phyloP scores from a whole-genome alignment of 2,888 invertebrate genomes.

The Drosophila kanekoi region DNA sequence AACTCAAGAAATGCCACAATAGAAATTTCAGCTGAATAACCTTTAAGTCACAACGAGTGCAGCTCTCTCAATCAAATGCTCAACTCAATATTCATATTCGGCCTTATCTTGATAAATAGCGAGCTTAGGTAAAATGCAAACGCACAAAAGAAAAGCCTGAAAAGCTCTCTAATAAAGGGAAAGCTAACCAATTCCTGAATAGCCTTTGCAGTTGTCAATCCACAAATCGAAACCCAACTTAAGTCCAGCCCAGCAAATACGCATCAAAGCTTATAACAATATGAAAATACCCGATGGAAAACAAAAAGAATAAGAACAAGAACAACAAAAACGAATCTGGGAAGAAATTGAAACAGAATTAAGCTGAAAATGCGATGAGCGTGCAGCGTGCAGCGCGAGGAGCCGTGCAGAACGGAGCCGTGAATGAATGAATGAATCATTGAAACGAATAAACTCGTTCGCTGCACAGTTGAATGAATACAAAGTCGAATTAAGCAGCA shows the following conservation, averaged over 20 bases:
- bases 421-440: constrained; percentile 72
- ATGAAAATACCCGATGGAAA: constrained; percentile 25
- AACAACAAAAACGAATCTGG: background rate
- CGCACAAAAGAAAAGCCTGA: too few relatives aligned
- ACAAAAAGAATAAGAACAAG: constrained; percentile 6
- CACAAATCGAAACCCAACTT: too few relatives aligned
- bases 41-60: too few relatives aligned
- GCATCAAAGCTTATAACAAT: constrained; percentile 12
- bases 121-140: too few relatives aligned
- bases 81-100: too few relatives aligned
- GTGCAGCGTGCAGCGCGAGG: constrained; percentile 30
- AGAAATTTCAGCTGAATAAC: too few relatives aligned
- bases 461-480: constrained; percentile 74
- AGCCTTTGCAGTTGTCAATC: constrained; percentile 2
- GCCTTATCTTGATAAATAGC: too few relatives aligned
- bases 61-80: too few relatives aligned
- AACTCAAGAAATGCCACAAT: too few relatives aligned
- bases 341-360: constrained; percentile 60
- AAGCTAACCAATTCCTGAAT: constrained; percentile 3
- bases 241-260: background rate
- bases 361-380: constrained; percentile 61
- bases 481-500: constrained; percentile 69
- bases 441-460: constrained; percentile 76
- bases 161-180: too few relatives aligned
- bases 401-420: constrained; percentile 51